Conservation (phyloP, 2,113 vertebrate species). For the Strigops habroptila region DNA sequence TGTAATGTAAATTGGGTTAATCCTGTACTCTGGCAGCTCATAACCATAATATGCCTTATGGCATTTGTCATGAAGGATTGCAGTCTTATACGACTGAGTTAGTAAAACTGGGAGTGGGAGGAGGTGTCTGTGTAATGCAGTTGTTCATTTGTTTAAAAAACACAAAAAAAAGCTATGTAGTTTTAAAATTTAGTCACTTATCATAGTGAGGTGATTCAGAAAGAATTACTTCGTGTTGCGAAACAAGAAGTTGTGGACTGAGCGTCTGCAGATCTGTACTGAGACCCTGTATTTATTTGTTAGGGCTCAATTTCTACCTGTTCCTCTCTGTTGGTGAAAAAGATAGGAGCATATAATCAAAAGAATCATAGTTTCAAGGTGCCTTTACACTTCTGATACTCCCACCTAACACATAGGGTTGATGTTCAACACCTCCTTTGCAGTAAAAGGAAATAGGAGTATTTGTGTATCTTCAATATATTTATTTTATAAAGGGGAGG, state of each 20-base stretch:
- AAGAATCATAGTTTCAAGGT: not conserved
- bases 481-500: not conserved
- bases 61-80: not conserved
- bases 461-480: not conserved
- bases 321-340: not conserved
- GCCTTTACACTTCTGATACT: not conserved
- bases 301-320: not conserved
- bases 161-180: not conserved
- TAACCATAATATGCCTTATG: not conserved
- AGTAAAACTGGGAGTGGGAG: not conserved
- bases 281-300: not conserved
- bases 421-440: not conserved
- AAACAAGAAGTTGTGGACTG: not conserved
- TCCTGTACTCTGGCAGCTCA: not conserved
- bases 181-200: not conserved
- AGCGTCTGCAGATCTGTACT: fast-evolving
- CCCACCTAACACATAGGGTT: not conserved
- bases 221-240: not conserved
- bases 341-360: not conserved
- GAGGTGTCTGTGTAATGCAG: not conserved
- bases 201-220: not conserved
- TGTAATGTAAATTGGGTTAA: not conserved
- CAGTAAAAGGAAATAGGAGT: not conserved
- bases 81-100: not conserved
- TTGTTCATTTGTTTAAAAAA: not conserved